Percentiles rank a stretch among this genome's conserved stretches.
phyloP scores from a whole-genome alignment of 2,888 invertebrate species.

The Dryadula phaetusa region DNA sequence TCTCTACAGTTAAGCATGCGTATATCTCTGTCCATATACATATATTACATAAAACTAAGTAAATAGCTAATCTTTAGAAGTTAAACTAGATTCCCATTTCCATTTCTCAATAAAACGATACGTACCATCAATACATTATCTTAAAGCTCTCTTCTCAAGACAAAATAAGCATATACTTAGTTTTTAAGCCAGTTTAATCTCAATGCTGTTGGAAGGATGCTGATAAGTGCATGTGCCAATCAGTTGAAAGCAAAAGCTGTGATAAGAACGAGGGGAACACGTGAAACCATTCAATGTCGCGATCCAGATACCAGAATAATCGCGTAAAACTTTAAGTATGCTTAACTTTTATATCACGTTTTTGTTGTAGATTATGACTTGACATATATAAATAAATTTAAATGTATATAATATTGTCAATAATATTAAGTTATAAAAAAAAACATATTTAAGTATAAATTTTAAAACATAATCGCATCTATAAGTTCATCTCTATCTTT shows the following conservation, averaged over 20 bases:
- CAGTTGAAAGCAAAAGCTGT: slow-evolving; percentile 40
- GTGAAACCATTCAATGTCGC: slow-evolving; percentile 37
- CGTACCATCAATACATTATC: slow-evolving; percentile 31
- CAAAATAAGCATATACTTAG: slow-evolving; percentile 35
- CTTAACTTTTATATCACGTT: neutral
- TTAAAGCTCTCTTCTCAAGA: slow-evolving; percentile 32
- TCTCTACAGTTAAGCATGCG: neutral
- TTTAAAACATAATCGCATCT: too few relatives aligned
- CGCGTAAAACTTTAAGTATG: slow-evolving; percentile 26
- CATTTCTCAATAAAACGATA: slow-evolving; percentile 21
- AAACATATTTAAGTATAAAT: too few relatives aligned
- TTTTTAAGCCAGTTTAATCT: slow-evolving; percentile 41
- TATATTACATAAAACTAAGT: neutral
- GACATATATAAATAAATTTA: neutral
- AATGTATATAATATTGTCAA: neutral
- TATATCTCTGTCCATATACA: neutral
- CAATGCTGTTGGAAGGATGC: slow-evolving; percentile 36
- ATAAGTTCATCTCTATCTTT: neutral
- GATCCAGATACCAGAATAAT: slow-evolving; percentile 33
- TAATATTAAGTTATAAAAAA: neutral
- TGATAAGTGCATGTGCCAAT: slow-evolving; percentile 40
- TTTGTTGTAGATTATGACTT: neutral
- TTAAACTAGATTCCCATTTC: slow-evolving; percentile 7
- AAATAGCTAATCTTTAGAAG: slow-evolving; percentile 11
- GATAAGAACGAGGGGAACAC: slow-evolving; percentile 33